phyloP scores from a whole-genome alignment of 2,113 vertebrate species.

The Lepus europaeus region DNA sequence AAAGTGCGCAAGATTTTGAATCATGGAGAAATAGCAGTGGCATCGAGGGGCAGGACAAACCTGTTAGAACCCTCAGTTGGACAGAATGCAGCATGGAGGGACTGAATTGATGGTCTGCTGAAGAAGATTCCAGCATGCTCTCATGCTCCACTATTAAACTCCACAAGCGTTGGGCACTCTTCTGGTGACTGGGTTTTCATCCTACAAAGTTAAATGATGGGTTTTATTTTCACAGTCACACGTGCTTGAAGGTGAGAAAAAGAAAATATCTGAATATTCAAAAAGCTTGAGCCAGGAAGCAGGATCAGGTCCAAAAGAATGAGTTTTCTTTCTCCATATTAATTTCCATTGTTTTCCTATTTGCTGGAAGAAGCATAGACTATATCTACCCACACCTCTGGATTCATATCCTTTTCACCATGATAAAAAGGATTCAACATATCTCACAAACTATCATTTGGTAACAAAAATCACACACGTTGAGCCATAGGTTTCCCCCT shows the following conservation, averaged over 20 bases:
- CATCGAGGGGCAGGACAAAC: not conserved
- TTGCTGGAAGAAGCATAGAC: not conserved
- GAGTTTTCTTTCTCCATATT: not conserved
- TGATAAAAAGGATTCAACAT: not conserved
- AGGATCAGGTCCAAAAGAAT: too few species aligned
- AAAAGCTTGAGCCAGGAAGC: not conserved
- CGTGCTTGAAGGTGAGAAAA: not conserved
- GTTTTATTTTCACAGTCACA: not conserved
- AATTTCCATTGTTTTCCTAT: not conserved
- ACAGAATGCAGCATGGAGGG: not conserved
- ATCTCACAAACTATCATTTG: not conserved
- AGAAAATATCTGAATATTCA: not conserved
- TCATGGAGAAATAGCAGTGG: not conserved
- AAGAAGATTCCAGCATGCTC: too few species aligned
- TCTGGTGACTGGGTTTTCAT: not conserved
- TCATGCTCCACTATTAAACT: not conserved
- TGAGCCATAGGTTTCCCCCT: not conserved
- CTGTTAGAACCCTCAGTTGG: not conserved
- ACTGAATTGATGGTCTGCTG: too few species aligned
- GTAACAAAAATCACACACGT: not conserved
- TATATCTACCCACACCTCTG: not conserved
- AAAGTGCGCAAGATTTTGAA: not conserved
- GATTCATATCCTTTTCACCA: not conserved
- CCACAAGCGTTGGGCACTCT: not conserved
- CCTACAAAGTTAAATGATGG: not conserved